Percentiles rank a stretch among this genome's conserved stretches.
Evolutionary conservation across 2,113 vertebrate species (phyloP).

Genomic region (Podarcis raffonei): DNA sequence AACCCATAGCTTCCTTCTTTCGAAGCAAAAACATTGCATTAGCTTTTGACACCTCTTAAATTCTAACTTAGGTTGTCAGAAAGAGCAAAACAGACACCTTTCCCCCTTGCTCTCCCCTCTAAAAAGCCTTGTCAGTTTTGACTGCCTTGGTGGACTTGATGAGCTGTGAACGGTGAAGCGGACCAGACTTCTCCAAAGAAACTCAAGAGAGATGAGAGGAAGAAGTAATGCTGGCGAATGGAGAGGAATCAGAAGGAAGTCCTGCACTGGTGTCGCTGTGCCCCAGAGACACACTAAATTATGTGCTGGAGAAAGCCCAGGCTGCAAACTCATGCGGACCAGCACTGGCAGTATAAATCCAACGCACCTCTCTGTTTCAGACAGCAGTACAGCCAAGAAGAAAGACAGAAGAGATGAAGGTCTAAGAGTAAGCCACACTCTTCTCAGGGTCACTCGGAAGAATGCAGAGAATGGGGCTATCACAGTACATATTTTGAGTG

Average conservation of each 20-base stretch:
- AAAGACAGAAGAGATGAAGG: background rate
- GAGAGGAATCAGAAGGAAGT: background rate
- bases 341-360: background rate
- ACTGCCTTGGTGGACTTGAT: background rate
- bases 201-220: background rate
- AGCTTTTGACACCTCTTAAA: background rate
- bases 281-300: background rate
- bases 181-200: background rate
- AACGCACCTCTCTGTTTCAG: background rate
- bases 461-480: background rate
- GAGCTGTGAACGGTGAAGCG: background rate
- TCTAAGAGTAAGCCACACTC: background rate
- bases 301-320: background rate
- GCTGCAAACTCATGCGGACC: background rate
- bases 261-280: background rate
- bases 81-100: background rate
- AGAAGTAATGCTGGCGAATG: background rate
- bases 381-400: background rate
- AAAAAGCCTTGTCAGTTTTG: constrained; percentile 4
- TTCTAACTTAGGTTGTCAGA: background rate
- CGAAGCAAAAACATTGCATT: background rate
- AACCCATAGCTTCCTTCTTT: background rate
- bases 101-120: background rate
- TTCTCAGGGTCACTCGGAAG: background rate
- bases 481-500: background rate